A percentile compares a stretch with the other conserved stretches of the same genome.
Evolutionary conservation across 2,797 vertebrate species (phyloP).

Genomic region (Rousettus madagascariensis): DNA sequence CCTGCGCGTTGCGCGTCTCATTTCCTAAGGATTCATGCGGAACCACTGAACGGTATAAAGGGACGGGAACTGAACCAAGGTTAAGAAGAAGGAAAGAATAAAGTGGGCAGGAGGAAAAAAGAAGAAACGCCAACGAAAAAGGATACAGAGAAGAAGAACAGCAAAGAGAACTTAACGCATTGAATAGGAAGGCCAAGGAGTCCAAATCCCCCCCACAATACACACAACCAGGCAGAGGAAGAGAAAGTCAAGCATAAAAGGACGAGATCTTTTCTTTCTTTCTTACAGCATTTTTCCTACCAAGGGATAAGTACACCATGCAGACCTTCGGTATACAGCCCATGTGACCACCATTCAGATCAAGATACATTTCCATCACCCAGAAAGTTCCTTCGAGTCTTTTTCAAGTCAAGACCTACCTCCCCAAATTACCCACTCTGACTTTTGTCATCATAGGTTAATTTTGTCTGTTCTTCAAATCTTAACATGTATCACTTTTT

Average conservation of each 20-base stretch:
- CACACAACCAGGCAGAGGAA: not conserved
- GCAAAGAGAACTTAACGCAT: not conserved
- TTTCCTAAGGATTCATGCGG: not conserved
- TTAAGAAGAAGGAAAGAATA: not conserved
- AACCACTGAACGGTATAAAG: not conserved
- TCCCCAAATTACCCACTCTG: not conserved
- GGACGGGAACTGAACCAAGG: not conserved
- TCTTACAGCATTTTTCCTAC: not conserved
- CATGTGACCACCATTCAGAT: not conserved
- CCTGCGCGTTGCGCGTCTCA: not conserved
- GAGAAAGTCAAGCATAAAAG: not conserved
- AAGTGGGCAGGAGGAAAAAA: not conserved
- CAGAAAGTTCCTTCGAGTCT: not conserved
- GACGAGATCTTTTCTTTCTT: not conserved
- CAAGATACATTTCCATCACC: not conserved
- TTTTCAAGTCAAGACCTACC: not conserved
- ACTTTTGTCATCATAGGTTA: not conserved
- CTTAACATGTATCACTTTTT: not conserved
- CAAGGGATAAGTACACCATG: not conserved
- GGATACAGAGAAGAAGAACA: not conserved
- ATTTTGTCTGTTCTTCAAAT: not conserved
- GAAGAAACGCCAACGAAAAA: not conserved
- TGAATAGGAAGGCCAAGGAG: not conserved
- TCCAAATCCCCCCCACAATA: not conserved
- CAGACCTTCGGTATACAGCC: not conserved